Conservation (phyloP, 2,113 vertebrate genomes). For the Paracanthobrama guichenoti region DNA sequence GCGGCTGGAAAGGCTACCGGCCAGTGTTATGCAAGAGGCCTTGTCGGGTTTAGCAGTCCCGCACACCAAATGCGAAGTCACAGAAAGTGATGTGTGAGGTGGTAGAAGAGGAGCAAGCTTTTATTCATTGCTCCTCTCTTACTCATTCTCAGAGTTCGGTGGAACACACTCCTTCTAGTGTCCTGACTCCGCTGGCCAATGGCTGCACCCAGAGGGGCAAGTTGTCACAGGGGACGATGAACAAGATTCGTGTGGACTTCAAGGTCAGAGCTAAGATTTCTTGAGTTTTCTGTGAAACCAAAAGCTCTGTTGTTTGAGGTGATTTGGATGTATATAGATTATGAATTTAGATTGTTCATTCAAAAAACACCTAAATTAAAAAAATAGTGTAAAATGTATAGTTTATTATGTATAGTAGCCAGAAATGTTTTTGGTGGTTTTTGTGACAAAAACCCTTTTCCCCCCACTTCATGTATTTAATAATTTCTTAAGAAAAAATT, state of each 20-base stretch:
- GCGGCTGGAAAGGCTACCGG: constrained; percentile 63
- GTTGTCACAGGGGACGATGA: constrained; percentile 70
- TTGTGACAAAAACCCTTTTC: no score
- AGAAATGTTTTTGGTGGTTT: no score
- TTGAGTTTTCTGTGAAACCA: background rate
- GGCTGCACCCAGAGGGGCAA: constrained; percentile 82
- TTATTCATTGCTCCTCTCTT: constrained; percentile 69
- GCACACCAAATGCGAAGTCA: background rate
- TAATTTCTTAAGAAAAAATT: no score
- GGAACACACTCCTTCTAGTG: constrained; percentile 72
- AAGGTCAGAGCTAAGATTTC: constrained; percentile 76
- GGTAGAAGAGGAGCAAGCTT: constrained; percentile 41
- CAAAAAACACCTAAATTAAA: background rate
- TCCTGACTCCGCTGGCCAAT: constrained; percentile 78
- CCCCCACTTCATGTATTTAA: no score
- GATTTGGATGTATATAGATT: background rate
- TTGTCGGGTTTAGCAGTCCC: constrained; percentile 18
- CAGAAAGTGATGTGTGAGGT: constrained; percentile 24
- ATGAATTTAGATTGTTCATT: background rate
- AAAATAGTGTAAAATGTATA: no score
- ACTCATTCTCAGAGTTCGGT: constrained; percentile 72
- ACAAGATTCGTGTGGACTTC: constrained; percentile 88
- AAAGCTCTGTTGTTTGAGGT: background rate
- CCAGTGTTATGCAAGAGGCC: constrained; percentile 51
- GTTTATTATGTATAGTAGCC: no score